phyloP scores from a whole-genome alignment of 2,113 vertebrate species.

The Tretioscincus oriximinensis region DNA sequence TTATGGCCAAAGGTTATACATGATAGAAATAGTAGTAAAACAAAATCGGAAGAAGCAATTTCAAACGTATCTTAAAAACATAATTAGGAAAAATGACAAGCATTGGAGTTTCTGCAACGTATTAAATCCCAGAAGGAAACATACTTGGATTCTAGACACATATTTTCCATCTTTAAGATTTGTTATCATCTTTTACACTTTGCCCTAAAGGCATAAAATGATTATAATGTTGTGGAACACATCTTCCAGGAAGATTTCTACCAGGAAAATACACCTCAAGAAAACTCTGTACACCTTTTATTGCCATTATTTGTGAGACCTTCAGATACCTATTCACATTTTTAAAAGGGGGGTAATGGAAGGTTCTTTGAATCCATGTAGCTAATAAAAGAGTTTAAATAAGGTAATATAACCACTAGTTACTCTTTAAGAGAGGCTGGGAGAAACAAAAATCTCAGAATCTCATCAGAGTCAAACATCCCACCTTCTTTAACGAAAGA shows the following conservation, averaged over 20 bases:
- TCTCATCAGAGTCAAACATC: background rate
- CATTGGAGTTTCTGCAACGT: background rate
- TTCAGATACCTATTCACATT: background rate
- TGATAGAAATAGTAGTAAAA: too few species aligned
- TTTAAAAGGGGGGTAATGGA: background rate
- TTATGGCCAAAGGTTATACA: too few species aligned
- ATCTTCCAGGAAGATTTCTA: background rate
- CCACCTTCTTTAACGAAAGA: background rate
- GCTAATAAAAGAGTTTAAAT: background rate
- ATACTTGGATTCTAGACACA: background rate
- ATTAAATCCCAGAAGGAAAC: background rate
- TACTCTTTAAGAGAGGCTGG: background rate
- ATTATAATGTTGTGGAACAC: background rate
- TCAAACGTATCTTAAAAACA: background rate
- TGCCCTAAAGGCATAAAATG: background rate
- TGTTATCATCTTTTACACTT: background rate
- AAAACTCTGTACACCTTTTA: background rate
- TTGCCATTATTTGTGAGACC: background rate
- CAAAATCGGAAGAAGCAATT: background rate
- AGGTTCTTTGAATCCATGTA: background rate
- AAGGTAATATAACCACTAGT: too few species aligned
- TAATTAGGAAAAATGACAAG: background rate
- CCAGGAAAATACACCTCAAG: slow-evolving; percentile 4
- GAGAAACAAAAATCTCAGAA: background rate
- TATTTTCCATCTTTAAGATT: background rate